phyloP scores from a whole-genome alignment of 2,113 vertebrate species.

The Lanius collurio region DNA sequence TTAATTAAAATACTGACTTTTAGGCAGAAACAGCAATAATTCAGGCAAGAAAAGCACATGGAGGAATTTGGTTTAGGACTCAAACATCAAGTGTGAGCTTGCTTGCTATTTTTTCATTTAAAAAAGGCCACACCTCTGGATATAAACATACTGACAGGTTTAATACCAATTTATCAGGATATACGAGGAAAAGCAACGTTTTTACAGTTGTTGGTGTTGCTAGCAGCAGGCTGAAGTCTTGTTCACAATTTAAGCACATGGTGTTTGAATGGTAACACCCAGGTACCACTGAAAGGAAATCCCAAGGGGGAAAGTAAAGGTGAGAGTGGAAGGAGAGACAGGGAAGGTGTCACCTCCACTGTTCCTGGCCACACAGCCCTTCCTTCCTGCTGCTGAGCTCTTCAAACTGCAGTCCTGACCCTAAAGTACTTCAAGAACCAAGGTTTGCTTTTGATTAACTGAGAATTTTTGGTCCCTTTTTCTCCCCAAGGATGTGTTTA shows the following conservation, averaged over 20 bases:
- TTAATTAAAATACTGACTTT: neutral
- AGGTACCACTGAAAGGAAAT: neutral
- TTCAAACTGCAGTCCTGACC: neutral
- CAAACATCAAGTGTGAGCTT: neutral
- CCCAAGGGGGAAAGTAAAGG: neutral
- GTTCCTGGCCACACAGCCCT: neutral
- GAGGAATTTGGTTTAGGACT: neutral
- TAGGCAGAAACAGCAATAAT: neutral
- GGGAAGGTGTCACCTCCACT: fast-evolving
- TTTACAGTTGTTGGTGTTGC: neutral
- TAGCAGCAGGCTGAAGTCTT: neutral
- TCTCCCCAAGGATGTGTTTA: neutral
- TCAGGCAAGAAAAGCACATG: neutral
- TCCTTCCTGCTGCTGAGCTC: neutral
- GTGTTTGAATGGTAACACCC: neutral
- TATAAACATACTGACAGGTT: neutral
- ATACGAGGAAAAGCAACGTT: neutral
- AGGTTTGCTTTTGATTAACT: fast-evolving
- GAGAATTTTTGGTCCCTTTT: neutral
- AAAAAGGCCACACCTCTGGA: neutral
- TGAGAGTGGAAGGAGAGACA: neutral
- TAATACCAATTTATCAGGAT: neutral
- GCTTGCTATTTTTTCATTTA: neutral
- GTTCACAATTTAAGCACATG: neutral
- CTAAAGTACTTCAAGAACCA: neutral